Evolutionary conservation across 2,888 invertebrate species (phyloP).

Genomic region (Volucella inflata): DNA sequence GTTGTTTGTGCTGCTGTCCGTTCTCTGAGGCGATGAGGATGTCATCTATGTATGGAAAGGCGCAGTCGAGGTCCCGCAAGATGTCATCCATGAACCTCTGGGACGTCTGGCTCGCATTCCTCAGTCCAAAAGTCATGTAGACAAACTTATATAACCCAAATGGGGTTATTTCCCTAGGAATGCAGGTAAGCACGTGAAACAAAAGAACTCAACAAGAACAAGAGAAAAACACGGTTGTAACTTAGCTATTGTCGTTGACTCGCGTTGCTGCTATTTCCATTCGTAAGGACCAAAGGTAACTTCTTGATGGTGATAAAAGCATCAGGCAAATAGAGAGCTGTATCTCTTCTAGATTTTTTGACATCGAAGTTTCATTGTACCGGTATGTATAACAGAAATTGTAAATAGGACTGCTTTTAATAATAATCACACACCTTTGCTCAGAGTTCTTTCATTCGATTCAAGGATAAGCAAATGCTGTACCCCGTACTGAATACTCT

Average conservation of each 20-base stretch:
- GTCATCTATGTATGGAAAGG: too few relatives aligned
- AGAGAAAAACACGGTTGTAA: too few relatives aligned
- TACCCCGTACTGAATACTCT: conserved; percentile 43
- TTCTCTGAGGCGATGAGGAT: too few relatives aligned
- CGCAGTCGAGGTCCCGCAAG: too few relatives aligned
- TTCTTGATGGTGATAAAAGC: conserved; percentile 21
- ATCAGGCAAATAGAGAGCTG: conserved; percentile 28
- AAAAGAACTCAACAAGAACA: too few relatives aligned
- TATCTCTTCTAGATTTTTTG: not conserved
- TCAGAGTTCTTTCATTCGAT: conserved; percentile 29
- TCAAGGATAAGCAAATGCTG: conserved; percentile 49
- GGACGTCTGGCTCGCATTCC: too few relatives aligned
- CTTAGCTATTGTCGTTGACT: conserved; percentile 21
- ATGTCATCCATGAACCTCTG: too few relatives aligned
- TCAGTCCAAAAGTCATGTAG: too few relatives aligned
- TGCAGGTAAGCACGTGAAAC: too few relatives aligned
- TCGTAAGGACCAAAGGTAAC: conserved; percentile 49
- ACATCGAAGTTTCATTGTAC: conserved; percentile 25
- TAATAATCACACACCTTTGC: conserved; percentile 52
- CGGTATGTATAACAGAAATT: not conserved
- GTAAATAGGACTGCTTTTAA: conserved; percentile 44
- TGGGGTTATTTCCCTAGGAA: too few relatives aligned
- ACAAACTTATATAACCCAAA: too few relatives aligned
- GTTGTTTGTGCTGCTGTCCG: conserved; percentile 1
- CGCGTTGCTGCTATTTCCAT: conserved; percentile 37